phyloP scores from a whole-genome alignment of 2,888 invertebrate genomes.

The Trichogramma dendrolimi region DNA sequence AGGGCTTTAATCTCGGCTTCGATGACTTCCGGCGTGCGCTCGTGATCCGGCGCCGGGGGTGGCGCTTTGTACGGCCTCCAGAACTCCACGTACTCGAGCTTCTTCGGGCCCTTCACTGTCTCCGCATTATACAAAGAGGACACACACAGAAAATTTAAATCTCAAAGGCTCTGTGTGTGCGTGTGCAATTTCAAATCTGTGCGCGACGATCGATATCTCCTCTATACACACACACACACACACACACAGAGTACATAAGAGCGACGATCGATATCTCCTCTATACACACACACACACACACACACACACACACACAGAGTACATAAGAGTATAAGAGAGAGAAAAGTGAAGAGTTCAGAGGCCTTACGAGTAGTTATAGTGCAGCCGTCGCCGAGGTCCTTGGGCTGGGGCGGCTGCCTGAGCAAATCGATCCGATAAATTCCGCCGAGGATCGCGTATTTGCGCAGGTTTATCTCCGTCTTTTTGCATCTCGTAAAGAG shows the following conservation, averaged over 20 bases:
- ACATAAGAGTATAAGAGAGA: too few species aligned
- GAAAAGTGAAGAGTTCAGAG: too few species aligned
- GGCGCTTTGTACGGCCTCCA: slow-evolving; percentile 68
- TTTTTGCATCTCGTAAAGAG: slow-evolving; percentile 42
- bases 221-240: too few species aligned
- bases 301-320: too few species aligned
- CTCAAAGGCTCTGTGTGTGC: too few species aligned
- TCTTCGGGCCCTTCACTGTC: slow-evolving; percentile 60
- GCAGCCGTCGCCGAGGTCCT: slow-evolving; percentile 55
- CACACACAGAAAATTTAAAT: too few species aligned
- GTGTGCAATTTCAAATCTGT: too few species aligned
- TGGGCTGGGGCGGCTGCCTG: slow-evolving; percentile 74
- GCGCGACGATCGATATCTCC: too few species aligned
- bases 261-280: too few species aligned
- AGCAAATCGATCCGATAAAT: slow-evolving; percentile 70
- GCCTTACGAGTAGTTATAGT: slow-evolving; percentile 56
- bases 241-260: too few species aligned
- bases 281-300: too few species aligned
- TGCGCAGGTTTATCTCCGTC: slow-evolving; percentile 67
- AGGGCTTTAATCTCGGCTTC: slow-evolving; percentile 72
- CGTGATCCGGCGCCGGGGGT: slow-evolving; percentile 62
- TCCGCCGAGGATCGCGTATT: slow-evolving; percentile 72
- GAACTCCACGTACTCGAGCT: slow-evolving; percentile 60
- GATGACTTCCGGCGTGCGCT: slow-evolving; percentile 73
- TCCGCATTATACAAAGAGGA: neutral